phyloP scores from a whole-genome alignment of 2,113 vertebrate species.

The Prionailurus bengalensis region DNA sequence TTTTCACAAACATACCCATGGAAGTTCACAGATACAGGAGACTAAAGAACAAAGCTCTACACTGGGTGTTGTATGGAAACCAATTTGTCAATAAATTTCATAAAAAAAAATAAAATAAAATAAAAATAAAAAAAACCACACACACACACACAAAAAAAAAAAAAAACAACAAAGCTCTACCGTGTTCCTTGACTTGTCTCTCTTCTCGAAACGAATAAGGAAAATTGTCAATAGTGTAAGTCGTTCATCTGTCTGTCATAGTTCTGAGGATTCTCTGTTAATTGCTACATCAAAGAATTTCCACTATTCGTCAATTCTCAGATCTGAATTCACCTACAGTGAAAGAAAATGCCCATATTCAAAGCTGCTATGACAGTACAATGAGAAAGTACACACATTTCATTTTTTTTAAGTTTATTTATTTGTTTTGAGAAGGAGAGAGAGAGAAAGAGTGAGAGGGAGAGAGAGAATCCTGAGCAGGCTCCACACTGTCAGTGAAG shows the following conservation, averaged over 20 bases:
- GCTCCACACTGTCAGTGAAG: no score
- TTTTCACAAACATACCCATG: background rate
- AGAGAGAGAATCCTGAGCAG: no score
- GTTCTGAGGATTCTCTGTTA: background rate
- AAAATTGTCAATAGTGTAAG: background rate
- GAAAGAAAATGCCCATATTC: background rate
- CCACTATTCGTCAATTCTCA: background rate
- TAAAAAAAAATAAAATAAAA: no score
- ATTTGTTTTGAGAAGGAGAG: no score
- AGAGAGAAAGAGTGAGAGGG: no score
- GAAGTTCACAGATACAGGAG: background rate
- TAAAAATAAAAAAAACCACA: no score
- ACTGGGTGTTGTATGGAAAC: no score
- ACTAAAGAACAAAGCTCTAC: background rate
- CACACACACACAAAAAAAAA: no score
- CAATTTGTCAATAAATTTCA: no score
- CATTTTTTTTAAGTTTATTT: background rate
- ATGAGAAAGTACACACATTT: background rate
- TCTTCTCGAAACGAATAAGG: background rate
- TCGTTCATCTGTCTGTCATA: background rate
- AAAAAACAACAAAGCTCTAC: background rate
- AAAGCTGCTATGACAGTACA: background rate
- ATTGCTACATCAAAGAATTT: background rate
- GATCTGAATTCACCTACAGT: background rate
- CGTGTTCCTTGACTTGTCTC: background rate